A percentile compares a stretch with the other conserved stretches of the same genome.
Evolutionary conservation across 2,113 vertebrate genomes (phyloP).

Genomic region (Solea solea): DNA sequence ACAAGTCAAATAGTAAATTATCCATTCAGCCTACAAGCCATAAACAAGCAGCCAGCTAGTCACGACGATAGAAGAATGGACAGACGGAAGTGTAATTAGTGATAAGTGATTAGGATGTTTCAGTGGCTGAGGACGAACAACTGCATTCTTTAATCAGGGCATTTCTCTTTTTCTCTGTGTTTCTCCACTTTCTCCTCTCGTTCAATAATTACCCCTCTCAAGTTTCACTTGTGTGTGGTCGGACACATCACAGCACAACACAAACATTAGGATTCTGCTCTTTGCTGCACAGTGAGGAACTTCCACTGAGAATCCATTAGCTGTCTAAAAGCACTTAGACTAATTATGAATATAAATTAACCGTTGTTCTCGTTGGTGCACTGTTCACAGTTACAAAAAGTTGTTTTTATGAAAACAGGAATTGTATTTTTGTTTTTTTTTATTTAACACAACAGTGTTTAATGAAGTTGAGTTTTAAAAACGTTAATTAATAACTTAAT

Average conservation of each 20-base stretch:
- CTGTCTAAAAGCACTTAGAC: conserved; percentile 65
- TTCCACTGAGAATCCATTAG: conserved; percentile 74
- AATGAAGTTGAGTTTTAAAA: neutral
- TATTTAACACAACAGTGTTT: conserved; percentile 13
- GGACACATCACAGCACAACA: conserved; percentile 34
- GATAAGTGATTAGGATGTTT: conserved; percentile 67
- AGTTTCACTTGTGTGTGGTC: conserved; percentile 49
- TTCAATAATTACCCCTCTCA: conserved; percentile 60
- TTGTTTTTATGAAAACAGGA: conserved; percentile 18
- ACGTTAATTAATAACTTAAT: too few relatives aligned
- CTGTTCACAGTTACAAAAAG: conserved; percentile 38
- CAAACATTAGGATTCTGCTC: conserved; percentile 69
- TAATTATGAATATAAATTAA: conserved; percentile 71
- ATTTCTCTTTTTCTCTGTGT: conserved; percentile 43
- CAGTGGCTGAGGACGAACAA: conserved; percentile 60
- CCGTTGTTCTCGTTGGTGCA: conserved; percentile 40
- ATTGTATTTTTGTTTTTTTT: neutral
- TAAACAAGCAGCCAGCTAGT: conserved; percentile 27
- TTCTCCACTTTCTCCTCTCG: conserved; percentile 25
- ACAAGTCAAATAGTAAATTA: conserved; percentile 51
- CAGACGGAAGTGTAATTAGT: conserved; percentile 65
- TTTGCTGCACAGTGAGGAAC: conserved; percentile 71
- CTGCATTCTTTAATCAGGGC: conserved; percentile 60
- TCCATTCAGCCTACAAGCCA: conserved; percentile 33
- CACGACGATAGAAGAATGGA: conserved; percentile 17